Evolutionary conservation across 1,140 invertebrate genomes (phyloP), one percentile per base, ranked within the genome.

Genomic region (Bombus waltoni): DNA sequence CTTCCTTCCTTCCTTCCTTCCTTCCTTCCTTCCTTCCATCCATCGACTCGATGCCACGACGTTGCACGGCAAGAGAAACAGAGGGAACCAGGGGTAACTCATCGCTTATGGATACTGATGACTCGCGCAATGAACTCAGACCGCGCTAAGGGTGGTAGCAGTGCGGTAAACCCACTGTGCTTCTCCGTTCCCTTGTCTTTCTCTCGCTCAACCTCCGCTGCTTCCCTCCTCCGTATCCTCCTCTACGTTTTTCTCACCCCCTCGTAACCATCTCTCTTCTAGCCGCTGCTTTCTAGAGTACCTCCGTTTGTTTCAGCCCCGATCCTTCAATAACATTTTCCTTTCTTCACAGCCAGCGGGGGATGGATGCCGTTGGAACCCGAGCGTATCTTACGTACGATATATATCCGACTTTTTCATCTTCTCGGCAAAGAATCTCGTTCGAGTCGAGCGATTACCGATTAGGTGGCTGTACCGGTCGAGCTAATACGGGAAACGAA

Each of bases 91-190:
- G 92, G 93, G 94, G 94, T 93, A 95, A 94, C 94, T 95, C 95
- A 95, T 95, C 94, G 94, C 94, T 95, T 95, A 95, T 95, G 94
- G 95, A 95, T 95, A 95, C 95, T 95, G 95, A 95, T 95, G 95
- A 95, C 94, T 95, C 94, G 93, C 94, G 93, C 94, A 95, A 95
- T 95, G 94, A 95, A 95, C 94, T 94, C 92, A 92, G 90, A 93
- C 92, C 92, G 92, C 91, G 89, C 91, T 91, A 87, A 88, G 90
- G 86, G 90, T 87, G 90, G 88, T 90, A 91, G 89, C 88, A 82
- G 81, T 89, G 90, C 89, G 90, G 90, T 91, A 91, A 91, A 91
- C 86, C 85, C 80, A 42, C 47, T 32, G 75, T 81, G 86, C 87
- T 81, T 87, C 6, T 10, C 38, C 3, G 6, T 22, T n/a, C n/a